phyloP scores from a whole-genome alignment of 2,888 invertebrate species.

The Epinotia nisella region DNA sequence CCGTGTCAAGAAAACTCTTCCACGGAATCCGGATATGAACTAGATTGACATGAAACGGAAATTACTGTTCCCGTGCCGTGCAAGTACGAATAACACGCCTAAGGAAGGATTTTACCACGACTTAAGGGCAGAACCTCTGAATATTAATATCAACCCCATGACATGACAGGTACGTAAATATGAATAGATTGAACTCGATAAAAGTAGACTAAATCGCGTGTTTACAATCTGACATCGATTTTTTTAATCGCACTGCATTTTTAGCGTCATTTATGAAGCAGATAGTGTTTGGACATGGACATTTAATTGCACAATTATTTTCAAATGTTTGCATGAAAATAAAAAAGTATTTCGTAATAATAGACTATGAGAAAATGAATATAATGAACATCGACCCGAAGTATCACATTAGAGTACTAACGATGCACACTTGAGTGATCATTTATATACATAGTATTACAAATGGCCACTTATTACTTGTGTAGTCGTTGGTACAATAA shows the following conservation, averaged over 20 bases:
- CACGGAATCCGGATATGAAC: conserved; percentile 41
- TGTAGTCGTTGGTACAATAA: conserved; percentile 5
- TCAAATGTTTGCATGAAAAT: conserved; percentile 14
- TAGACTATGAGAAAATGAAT: conserved; percentile 25
- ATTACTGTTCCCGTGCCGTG: conserved; percentile 65
- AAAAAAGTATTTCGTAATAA: conserved; percentile 24
- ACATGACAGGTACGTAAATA: conserved; percentile 37
- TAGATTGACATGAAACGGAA: conserved; percentile 55
- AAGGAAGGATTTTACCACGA: conserved; percentile 37
- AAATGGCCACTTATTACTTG: neutral
- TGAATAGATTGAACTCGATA: conserved; percentile 24
- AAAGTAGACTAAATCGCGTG: conserved; percentile 38
- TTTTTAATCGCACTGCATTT: conserved; percentile 46
- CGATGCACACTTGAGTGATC: neutral
- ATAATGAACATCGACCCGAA: neutral
- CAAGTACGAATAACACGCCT: conserved; percentile 48
- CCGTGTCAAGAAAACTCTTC: conserved; percentile 35
- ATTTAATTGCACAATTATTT: conserved; percentile 19
- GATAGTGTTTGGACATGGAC: conserved; percentile 34
- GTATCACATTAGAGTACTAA: neutral
- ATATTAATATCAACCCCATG: conserved; percentile 34
- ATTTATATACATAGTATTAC: neutral
- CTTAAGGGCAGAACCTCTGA: conserved; percentile 34
- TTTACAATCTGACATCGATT: conserved; percentile 37
- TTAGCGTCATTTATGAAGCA: conserved; percentile 29